Conservation (phyloP, 2,888 invertebrate genomes). For the Octodonta nipae region DNA sequence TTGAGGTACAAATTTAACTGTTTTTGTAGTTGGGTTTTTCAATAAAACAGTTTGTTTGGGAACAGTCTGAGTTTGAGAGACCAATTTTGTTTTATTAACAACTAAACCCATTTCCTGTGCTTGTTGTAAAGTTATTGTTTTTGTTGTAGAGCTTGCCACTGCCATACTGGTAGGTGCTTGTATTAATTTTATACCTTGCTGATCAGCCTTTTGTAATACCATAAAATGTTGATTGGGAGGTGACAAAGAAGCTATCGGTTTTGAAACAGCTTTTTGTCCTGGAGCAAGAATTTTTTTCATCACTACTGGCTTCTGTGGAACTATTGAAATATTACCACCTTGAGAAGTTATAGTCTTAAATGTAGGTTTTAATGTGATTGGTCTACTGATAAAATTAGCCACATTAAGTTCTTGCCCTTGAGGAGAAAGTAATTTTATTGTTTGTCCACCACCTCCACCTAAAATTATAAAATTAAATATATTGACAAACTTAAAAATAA, state of each 20-base stretch:
- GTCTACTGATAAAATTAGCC: slow-evolving; percentile 29
- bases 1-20: slow-evolving; percentile 31
- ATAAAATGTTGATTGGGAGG: slow-evolving; percentile 25
- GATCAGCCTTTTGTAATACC: slow-evolving; percentile 25
- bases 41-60: slow-evolving; percentile 35
- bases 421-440: slow-evolving; percentile 31
- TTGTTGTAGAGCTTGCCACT: slow-evolving; percentile 35
- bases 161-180: slow-evolving; percentile 17
- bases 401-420: slow-evolving; percentile 32
- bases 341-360: slow-evolving; percentile 23
- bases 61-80: slow-evolving; percentile 30
- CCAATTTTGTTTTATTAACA: slow-evolving; percentile 38
- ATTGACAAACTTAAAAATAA: neutral
- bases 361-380: slow-evolving; percentile 28
- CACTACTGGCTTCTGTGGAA: slow-evolving; percentile 29
- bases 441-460: slow-evolving; percentile 26
- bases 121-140: slow-evolving; percentile 51
- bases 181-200: slow-evolving; percentile 22
- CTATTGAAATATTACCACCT: slow-evolving; percentile 19
- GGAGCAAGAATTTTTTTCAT: slow-evolving; percentile 29
- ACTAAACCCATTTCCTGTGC: slow-evolving; percentile 50
- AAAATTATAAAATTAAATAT: slow-evolving; percentile 5
- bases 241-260: slow-evolving; percentile 17
- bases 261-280: slow-evolving; percentile 20
- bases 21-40: slow-evolving; percentile 29